Conservation (phyloP, 2,888 invertebrate genomes). For the Drosophila atripex region DNA sequence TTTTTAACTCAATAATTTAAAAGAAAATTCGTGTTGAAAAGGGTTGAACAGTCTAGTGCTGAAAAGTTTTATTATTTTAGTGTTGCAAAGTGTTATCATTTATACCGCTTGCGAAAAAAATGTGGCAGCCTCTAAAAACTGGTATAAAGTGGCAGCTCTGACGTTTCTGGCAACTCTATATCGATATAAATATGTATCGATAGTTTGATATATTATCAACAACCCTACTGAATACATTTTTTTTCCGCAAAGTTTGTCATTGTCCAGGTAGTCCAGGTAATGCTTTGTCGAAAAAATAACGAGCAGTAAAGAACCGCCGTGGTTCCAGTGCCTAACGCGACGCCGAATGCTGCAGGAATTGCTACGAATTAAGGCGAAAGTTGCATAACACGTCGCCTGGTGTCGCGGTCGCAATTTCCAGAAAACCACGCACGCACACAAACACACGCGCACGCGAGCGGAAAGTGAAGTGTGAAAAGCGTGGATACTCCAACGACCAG, state of each 20-base stretch:
- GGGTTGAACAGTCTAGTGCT: too few relatives aligned
- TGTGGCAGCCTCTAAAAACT: too few relatives aligned
- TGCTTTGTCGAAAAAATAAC: conserved; percentile 60
- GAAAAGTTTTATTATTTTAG: too few relatives aligned
- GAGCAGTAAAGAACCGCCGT: conserved; percentile 48
- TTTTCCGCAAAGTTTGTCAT: conserved; percentile 67
- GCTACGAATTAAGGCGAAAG: conserved; percentile 69
- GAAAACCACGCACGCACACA: conserved; percentile 58
- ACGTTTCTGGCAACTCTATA: too few relatives aligned
- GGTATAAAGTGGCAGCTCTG: too few relatives aligned
- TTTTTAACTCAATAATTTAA: too few relatives aligned
- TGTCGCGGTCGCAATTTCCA: conserved; percentile 71
- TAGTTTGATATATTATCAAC: conserved; percentile 7
- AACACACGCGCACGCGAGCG: conserved; percentile 22
- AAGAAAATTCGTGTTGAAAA: too few relatives aligned
- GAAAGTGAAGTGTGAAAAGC: conserved; percentile 58
- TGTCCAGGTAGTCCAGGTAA: conserved; percentile 72
- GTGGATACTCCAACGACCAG: conserved; percentile 11
- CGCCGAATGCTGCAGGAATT: conserved; percentile 48
- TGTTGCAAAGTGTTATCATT: too few relatives aligned
- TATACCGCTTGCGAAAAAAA: too few relatives aligned
- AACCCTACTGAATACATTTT: conserved; percentile 48
- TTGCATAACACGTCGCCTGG: conserved; percentile 66
- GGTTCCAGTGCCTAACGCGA: conserved; percentile 55
- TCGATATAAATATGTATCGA: not conserved